phyloP scores from a whole-genome alignment of 2,113 vertebrate species.

The Entelurus aequoreus region DNA sequence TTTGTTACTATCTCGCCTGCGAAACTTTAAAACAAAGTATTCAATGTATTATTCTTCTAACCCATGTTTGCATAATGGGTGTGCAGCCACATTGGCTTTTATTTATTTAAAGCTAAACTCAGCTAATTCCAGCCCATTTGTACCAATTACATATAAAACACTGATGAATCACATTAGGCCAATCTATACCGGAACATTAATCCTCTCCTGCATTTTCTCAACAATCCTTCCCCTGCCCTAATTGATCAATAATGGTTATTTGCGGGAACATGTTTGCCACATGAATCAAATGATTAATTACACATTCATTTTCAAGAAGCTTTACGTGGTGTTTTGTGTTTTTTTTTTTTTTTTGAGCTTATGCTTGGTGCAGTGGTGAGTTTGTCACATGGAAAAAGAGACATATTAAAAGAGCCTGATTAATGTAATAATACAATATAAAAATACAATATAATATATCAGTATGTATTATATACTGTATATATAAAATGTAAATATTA shows the following conservation, averaged over 20 bases:
- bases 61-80: background rate
- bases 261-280: conserved; percentile 65
- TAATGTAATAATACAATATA: no score
- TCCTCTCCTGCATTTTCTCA: conserved; percentile 59
- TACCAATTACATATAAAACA: conserved; percentile 59
- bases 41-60: no score
- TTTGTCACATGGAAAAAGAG: no score
- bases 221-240: conserved; percentile 57
- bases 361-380: conserved; percentile 3
- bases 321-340: conserved; percentile 44
- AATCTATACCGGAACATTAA: conserved; percentile 51
- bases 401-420: no score
- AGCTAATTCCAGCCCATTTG: conserved; percentile 44
- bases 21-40: no score
- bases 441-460: no score
- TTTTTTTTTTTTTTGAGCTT: background rate
- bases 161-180: conserved; percentile 60
- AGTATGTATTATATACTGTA: no score
- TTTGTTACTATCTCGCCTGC: no score
- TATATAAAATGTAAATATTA: no score
- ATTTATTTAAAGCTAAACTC: no score
- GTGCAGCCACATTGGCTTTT: no score
- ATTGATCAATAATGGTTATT: conserved; percentile 69
- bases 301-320: conserved; percentile 56
- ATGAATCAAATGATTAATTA: conserved; percentile 65